A percentile compares a stretch with the other conserved stretches of the same genome.
Conservation (phyloP, 2,888 invertebrate genomes). For the Cartodere bifasciata region DNA sequence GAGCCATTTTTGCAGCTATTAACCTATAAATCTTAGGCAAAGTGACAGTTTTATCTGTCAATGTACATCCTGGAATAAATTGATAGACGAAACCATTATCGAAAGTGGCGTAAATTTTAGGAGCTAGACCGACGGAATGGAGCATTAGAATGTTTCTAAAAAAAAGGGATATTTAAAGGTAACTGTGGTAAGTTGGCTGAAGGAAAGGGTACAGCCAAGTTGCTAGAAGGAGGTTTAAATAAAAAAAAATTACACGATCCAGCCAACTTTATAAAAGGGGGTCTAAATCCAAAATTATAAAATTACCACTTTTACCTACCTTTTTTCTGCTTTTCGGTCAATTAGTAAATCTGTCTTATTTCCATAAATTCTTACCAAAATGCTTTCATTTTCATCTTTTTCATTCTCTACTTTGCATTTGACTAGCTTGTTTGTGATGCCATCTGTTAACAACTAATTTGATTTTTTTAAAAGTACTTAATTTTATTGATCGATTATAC, state of each 20-base stretch:
- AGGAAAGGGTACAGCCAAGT: too few species aligned
- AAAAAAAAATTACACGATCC: slow-evolving; percentile 1
- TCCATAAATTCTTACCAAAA: slow-evolving; percentile 84
- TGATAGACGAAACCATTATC: slow-evolving; percentile 89
- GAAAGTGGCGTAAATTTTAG: slow-evolving; percentile 81
- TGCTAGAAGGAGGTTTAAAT: not conserved
- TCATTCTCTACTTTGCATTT: slow-evolving; percentile 45
- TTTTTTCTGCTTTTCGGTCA: slow-evolving; percentile 72
- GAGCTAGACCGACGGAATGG: slow-evolving; percentile 65
- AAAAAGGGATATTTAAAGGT: too few species aligned
- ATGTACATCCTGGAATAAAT: slow-evolving; percentile 70
- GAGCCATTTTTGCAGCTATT: slow-evolving; percentile 72
- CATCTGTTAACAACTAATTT: slow-evolving; percentile 89
- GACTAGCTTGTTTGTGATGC: slow-evolving; percentile 85
- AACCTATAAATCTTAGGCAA: slow-evolving; percentile 54
- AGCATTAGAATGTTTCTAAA: slow-evolving; percentile 44
- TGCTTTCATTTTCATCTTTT: slow-evolving; percentile 47
- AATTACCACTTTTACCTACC: slow-evolving; percentile 31
- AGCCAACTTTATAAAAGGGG: not conserved
- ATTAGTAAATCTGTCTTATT: slow-evolving; percentile 87
- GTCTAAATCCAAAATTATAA: too few species aligned
- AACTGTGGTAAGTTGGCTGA: too few species aligned
- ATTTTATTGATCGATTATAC: too few species aligned
- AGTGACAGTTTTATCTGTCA: slow-evolving; percentile 51
- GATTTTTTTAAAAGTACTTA: too few species aligned